These are phyloP conservation scores for Carduelis carduelis DNA, from an alignment of 2,797 vertebrate species.

Conservation along the genomic window DNA sequence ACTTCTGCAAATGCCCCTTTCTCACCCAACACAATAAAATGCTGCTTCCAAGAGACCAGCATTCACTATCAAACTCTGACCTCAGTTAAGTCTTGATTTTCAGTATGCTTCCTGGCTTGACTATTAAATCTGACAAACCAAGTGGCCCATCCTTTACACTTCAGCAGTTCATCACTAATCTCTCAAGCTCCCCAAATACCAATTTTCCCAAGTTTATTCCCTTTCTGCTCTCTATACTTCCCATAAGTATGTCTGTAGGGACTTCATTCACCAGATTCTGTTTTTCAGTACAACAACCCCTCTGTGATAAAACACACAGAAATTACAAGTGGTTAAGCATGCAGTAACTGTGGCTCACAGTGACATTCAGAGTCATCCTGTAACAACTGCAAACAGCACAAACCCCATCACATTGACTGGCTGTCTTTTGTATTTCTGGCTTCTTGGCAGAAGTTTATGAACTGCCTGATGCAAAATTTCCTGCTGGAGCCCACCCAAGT, in stretches of 20 bases:
- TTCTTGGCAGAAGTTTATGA: not conserved
- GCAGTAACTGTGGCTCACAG: not conserved
- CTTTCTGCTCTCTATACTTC: not conserved
- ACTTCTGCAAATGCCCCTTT: not conserved
- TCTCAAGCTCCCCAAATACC: not conserved
- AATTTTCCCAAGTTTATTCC: not conserved
- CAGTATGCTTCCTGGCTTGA: not conserved
- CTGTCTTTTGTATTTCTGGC: not conserved
- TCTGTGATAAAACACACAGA: not conserved
- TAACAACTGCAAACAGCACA: not conserved
- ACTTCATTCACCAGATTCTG: not conserved
- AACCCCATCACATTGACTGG: not conserved
- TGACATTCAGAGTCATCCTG: not conserved
- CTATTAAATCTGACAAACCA: not conserved
- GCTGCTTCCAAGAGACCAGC: not conserved
- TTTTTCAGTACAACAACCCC: not conserved
- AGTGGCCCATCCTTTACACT: not conserved
- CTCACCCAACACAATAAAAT: not conserved
- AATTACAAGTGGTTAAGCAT: not conserved
- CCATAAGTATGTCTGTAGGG: not conserved
- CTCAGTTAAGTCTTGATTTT: not conserved
- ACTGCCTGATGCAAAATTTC: not conserved
- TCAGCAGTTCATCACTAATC: not conserved
- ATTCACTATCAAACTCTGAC: not conserved
- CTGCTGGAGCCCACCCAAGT: not conserved